Percentiles rank a stretch among this genome's conserved stretches.
Evolutionary conservation across 2,113 vertebrate genomes (phyloP).

Genomic region (Typhlomys cinereus): DNA sequence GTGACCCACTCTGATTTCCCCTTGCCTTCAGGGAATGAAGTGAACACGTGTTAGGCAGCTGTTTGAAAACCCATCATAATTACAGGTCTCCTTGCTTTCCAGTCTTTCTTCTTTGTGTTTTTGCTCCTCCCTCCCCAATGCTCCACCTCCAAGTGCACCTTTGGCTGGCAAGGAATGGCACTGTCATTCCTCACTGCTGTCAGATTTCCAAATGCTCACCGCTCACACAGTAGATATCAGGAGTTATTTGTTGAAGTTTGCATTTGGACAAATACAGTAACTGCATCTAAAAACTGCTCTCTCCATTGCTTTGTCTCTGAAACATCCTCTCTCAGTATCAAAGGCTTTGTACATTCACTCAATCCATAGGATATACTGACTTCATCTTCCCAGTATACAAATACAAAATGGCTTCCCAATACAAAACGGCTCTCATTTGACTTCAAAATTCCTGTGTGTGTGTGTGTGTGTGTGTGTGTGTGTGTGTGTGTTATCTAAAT

Average conservation of each 20-base stretch:
- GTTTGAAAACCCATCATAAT: not conserved
- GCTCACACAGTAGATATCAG: not conserved
- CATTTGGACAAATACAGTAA: not conserved
- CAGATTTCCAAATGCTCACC: not conserved
- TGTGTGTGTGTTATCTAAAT: conserved; percentile 19
- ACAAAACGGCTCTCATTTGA: not conserved
- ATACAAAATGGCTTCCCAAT: not conserved
- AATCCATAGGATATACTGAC: too few relatives aligned
- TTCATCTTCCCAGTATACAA: too few relatives aligned
- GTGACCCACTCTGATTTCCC: not conserved
- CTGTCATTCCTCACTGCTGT: not conserved
- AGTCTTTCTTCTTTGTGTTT: not conserved
- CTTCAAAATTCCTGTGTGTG: not conserved
- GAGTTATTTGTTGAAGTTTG: conserved; percentile 23
- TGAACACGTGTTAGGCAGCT: not conserved
- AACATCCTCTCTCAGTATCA: conserved; percentile 17
- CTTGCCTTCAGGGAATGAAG: not conserved
- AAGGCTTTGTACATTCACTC: too few relatives aligned
- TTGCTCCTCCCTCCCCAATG: not conserved
- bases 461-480: too few relatives aligned
- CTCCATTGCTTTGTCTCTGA: not conserved
- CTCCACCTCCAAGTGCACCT: not conserved
- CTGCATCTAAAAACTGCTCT: not conserved
- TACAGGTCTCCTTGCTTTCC: not conserved
- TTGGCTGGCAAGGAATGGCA: not conserved